Evolutionary conservation across 2,797 vertebrate genomes (phyloP).

Genomic region (Triplophysa bombifrons): DNA sequence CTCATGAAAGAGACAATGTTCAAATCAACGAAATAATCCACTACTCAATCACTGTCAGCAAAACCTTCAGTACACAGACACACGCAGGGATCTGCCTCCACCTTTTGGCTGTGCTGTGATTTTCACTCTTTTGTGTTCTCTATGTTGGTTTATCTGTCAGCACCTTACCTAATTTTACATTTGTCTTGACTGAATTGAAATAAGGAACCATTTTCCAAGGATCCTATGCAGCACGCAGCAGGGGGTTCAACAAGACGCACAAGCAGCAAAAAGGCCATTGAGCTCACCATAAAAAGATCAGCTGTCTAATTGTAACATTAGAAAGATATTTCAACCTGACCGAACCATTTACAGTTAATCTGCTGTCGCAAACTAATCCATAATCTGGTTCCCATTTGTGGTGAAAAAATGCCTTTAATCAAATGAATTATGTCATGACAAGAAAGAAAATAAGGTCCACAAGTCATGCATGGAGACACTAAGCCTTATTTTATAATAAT

Average conservation of each 20-base stretch:
- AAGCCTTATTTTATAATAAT: conserved; percentile 13
- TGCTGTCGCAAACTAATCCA: not conserved
- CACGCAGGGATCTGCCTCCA: conserved; percentile 18
- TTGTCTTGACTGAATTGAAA: conserved; percentile 51
- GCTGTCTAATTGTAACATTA: not conserved
- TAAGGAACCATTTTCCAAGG: conserved; percentile 39
- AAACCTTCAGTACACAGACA: conserved; percentile 8
- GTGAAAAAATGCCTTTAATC: not conserved
- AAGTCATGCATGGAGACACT: not conserved
- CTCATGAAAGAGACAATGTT: not conserved
- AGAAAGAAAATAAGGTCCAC: not conserved
- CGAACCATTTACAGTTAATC: not conserved
- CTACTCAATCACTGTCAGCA: conserved; percentile 10
- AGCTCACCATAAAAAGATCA: not conserved
- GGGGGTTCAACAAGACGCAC: conserved; percentile 14
- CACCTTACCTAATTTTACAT: conserved; percentile 8
- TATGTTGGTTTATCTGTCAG: not conserved
- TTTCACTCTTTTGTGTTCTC: not conserved
- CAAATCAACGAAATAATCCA: conserved; percentile 7
- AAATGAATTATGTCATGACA: not conserved
- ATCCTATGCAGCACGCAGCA: not conserved
- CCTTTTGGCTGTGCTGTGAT: conserved; percentile 28
- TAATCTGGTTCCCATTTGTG: not conserved
- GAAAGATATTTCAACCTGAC: not conserved
- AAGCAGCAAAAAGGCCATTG: conserved; percentile 1